Conservation (phyloP, 2,888 invertebrate species). For the Conistra vaccinii region DNA sequence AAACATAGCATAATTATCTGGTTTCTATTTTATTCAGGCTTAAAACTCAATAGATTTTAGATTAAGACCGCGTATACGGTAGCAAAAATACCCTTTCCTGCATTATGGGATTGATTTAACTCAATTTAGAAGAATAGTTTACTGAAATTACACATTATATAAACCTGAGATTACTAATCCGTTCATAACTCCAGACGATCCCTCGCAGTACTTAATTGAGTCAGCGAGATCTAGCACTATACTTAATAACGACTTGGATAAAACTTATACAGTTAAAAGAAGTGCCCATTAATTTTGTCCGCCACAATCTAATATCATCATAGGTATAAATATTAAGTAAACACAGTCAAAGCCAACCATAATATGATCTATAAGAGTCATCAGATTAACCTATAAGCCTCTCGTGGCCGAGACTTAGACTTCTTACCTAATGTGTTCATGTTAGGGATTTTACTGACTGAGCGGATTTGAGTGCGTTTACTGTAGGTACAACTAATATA, state of each 20-base stretch:
- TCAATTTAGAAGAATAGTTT: neutral
- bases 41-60: too few relatives aligned
- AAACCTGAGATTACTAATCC: neutral
- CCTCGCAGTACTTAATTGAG: neutral
- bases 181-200: neutral
- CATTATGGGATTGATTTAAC: neutral
- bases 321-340: conserved; percentile 66
- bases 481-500: neutral
- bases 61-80: too few relatives aligned
- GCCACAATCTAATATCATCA: conserved; percentile 52
- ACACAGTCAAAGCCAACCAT: conserved; percentile 68
- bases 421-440: conserved; percentile 63
- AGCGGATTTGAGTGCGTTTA: conserved; percentile 19
- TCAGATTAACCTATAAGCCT: conserved; percentile 69
- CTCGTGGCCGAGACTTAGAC: conserved; percentile 58
- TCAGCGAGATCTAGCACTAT: neutral
- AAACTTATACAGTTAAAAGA: conserved; percentile 4
- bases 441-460: conserved; percentile 11
- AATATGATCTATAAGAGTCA: conserved; percentile 70
- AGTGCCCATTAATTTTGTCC: conserved; percentile 51
- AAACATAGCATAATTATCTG: too few relatives aligned
- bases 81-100: too few relatives aligned
- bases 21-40: too few relatives aligned
- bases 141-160: neutral
- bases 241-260: conserved; percentile 11